Evolutionary conservation across 2,888 invertebrate species (phyloP).

Genomic region (Kryphioiulus occultus): DNA sequence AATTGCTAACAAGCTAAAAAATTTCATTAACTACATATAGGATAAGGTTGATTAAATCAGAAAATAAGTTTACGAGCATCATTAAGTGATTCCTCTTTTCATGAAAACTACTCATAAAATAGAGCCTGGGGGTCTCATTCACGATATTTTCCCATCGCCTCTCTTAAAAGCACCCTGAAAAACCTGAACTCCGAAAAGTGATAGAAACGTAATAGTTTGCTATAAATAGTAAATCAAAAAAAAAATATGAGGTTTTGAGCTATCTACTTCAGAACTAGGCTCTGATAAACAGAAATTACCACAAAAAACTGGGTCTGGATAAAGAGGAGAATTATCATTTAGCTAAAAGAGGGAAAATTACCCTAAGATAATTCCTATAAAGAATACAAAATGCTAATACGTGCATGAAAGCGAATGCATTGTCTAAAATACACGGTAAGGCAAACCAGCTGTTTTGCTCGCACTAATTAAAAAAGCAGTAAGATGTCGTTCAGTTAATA

Average conservation of each 20-base stretch:
- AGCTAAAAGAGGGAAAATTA: neutral
- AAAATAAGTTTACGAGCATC: slow-evolving; percentile 36
- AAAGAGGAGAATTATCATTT: neutral
- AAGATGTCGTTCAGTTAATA: neutral
- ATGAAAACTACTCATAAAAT: slow-evolving; percentile 32
- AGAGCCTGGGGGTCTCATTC: neutral
- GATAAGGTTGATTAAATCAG: slow-evolving; percentile 31
- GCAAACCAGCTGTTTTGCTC: neutral
- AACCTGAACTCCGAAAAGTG: slow-evolving; percentile 4
- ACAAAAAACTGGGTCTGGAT: slow-evolving; percentile 9
- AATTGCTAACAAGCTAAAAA: slow-evolving; percentile 21
- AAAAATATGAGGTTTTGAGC: neutral
- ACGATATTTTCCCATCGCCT: neutral
- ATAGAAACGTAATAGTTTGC: slow-evolving; percentile 32
- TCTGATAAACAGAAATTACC: neutral
- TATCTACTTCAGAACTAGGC: neutral
- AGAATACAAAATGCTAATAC: neutral
- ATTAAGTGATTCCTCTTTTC: slow-evolving; percentile 35
- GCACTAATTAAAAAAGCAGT: no score
- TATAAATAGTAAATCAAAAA: neutral
- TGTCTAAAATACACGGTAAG: neutral
- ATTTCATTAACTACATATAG: slow-evolving; percentile 29
- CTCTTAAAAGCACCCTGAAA: neutral
- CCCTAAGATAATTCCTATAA: neutral
- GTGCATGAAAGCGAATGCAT: neutral